Evolutionary conservation across 2,888 invertebrate genomes (phyloP).

Genomic region (Drosophila anomelani): DNA sequence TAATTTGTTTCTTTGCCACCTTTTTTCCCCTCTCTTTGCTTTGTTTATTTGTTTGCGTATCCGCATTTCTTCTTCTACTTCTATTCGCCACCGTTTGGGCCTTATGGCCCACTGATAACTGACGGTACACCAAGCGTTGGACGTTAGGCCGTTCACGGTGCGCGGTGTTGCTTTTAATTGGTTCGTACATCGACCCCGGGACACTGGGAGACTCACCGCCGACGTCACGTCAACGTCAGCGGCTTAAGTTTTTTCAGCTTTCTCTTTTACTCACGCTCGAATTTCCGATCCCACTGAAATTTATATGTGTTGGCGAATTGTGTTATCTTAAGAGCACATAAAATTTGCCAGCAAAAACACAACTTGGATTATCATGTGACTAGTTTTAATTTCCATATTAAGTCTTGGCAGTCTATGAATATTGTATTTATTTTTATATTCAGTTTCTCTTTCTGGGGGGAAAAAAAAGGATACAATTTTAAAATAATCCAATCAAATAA

Average conservation of each 20-base stretch:
- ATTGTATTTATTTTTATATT: neutral
- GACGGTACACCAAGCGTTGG: conserved; percentile 4
- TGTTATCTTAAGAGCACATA: neutral
- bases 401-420: neutral
- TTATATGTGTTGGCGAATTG: neutral
- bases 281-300: conserved; percentile 5
- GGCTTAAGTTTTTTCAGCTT: conserved; percentile 31
- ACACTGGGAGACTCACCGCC: conserved; percentile 18
- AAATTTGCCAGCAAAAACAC: neutral
- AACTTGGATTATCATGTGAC: neutral
- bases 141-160: conserved; percentile 6
- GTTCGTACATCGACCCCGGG: conserved; percentile 34
- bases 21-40: neutral
- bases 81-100: conserved; percentile 9
- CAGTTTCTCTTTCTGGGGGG: neutral
- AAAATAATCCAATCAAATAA: neutral
- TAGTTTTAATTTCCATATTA: neutral
- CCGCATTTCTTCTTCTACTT: neutral
- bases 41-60: conserved; percentile 21
- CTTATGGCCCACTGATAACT: conserved; percentile 32
- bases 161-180: conserved; percentile 32
- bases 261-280: conserved; percentile 25
- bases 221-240: conserved; percentile 39
- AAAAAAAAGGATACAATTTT: neutral
- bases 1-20: neutral